Evolutionary conservation across 2,797 vertebrate species (phyloP), one percentile per base, ranked within the genome.

Genomic region (Microcaecilia unicolor): DNA sequence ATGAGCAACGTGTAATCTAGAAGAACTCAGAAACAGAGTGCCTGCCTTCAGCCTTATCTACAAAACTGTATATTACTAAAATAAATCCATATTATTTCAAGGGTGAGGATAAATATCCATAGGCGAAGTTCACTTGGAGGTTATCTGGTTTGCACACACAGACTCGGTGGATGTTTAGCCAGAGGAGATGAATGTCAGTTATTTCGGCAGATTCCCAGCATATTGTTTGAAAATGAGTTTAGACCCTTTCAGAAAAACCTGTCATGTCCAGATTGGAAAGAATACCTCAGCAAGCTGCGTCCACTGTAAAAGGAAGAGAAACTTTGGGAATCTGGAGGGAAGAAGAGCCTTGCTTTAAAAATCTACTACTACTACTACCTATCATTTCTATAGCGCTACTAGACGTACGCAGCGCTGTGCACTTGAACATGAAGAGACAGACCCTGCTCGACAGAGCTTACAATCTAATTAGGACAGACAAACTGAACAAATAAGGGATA

Each of bases 111-210:
- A 76, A 71, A 65, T 48, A 67, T 78, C 36, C 62, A 56, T 33
- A 58, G 54, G 31, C 44, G 61, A 82, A 86, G 82, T 89, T 90
- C 83, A 78, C 26, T 24, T 33, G 41, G 80, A 88, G 81, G 84
- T 83, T 78, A 90, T 67, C 42, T 55, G 40, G 58, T 25, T 59
- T 56, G 47, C 25, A 12, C 12, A 31, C 23, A 32, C 48, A 66
- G 57, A 66, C 37, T 61, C 58, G 31, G 42, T 49, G 59, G 64
- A 33, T 42, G 37, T 41, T n/a, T 56, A 34, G 63, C 70, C 51
- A 28, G 34, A 47, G 60, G 64, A 65, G 73, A 85, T 69, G 72
- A 80, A 77, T 72, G 56, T 60, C 39, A 57, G 68, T 77, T 74
- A 67, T 70, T 72, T 73, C 68, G 59, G 49, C 44, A 46, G 41